Evolutionary conservation across 2,113 vertebrate species (phyloP).

Genomic region (Connochaetes taurinus): DNA sequence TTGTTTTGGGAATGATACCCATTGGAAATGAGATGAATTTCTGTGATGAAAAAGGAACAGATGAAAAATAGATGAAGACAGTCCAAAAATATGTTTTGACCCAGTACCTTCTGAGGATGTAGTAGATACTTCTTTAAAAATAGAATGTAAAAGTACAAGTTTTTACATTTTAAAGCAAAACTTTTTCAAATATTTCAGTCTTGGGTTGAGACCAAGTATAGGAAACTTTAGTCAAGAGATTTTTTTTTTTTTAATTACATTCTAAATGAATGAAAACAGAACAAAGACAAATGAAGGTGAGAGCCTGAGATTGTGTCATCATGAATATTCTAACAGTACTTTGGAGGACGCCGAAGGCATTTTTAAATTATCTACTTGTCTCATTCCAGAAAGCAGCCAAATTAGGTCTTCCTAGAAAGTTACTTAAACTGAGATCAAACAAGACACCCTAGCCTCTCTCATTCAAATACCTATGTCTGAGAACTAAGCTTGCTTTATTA

Average conservation of each 20-base stretch:
- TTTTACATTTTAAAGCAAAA: background rate
- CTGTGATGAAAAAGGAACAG: background rate
- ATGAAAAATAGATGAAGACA: conserved; percentile 1
- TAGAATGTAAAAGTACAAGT: background rate
- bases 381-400: background rate
- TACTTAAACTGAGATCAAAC: background rate
- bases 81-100: background rate
- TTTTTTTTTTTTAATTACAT: background rate
- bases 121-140: background rate
- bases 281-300: conserved; percentile 14
- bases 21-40: background rate
- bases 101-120: background rate
- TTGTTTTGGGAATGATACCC: conserved; percentile 22
- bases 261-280: conserved; percentile 13
- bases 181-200: conserved; percentile 12
- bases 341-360: background rate
- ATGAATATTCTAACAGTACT: background rate
- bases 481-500: background rate
- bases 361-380: background rate
- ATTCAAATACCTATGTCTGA: background rate
- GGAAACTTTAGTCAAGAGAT: background rate
- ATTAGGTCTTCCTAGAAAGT: background rate
- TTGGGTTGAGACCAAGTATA: background rate
- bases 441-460: background rate
- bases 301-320: background rate